Base-by-base conservation (phyloP, 1,140 invertebrate species). In the Heterodera carotae region DNA sequence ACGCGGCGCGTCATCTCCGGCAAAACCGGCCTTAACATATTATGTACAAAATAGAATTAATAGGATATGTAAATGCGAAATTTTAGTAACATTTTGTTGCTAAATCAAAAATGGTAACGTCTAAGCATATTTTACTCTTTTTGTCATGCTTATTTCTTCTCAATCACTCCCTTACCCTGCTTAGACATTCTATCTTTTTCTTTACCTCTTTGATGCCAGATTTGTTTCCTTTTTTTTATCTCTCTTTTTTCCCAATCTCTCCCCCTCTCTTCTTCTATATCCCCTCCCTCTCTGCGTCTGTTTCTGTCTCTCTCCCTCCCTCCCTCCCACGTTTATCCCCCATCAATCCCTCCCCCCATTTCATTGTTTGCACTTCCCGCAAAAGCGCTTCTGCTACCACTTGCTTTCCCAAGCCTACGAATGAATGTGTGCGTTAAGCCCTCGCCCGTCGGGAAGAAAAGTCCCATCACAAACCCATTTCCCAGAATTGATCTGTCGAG, bases 1-100 rank as follows among this genome's bases (percentile, higher is more conserved):
- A 4, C 94, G 91, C 53, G 94, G 94, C 62, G 94, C 94, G 88
- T 96, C 94, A 88, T 97, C 94, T 81, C 95, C 95, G 82, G 95
- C 94, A 89, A 96, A 97, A 86, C 95, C 95, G 88, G 95, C 77
- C 78, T 78, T 7, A 53, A 53, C 18, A 22, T 15, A 22, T 2
- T 0, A 39, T 39, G 36, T 10, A 53, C 48, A 53, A 53, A 53
- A 18, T n/a, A 1, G 48, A 39, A 39, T 39, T 39, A 6, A 6
- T 39, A n/a, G n/a, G n/a, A n/a, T 22, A 12, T 0, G 48, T 53
- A 10, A 53, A 22, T 1, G 12, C 22, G 12, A 4, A 53, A 53
- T 1, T 43, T 43, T 43, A 0, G 48, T 18, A 22, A 3, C 12
- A 53, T 53, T 39, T 39, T 53, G 48, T 2, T n/a, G n/a, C n/a